Evolutionary conservation across 2,888 invertebrate species (phyloP).

Genomic region (Allolobophora icterica): DNA sequence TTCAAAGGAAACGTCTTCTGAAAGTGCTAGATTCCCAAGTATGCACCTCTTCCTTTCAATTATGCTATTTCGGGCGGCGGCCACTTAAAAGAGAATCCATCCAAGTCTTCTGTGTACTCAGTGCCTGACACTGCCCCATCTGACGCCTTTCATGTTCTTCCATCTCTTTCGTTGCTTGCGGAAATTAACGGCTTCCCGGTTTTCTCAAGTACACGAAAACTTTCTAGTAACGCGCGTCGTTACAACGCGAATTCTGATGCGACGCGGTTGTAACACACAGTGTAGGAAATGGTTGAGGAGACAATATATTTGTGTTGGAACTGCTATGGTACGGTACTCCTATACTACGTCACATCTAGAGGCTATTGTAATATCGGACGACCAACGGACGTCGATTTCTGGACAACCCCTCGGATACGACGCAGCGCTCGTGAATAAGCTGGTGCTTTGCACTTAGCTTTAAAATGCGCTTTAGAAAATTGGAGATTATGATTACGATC

Average conservation of each 20-base stretch:
- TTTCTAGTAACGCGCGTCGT: background rate
- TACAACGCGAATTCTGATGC: background rate
- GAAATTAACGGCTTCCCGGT: background rate
- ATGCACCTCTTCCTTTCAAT: background rate
- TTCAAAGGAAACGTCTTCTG: background rate
- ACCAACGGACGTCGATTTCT: too few relatives aligned
- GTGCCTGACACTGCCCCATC: background rate
- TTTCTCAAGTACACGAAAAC: background rate
- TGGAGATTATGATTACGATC: too few relatives aligned
- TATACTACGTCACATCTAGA: too few relatives aligned
- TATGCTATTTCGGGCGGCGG: background rate
- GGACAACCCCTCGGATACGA: too few relatives aligned
- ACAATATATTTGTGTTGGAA: too few relatives aligned
- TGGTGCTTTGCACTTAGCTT: too few relatives aligned
- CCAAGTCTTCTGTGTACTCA: background rate
- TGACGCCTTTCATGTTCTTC: background rate
- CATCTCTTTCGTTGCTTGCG: background rate
- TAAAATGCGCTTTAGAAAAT: too few relatives aligned
- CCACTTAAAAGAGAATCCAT: background rate
- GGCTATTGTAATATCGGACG: too few relatives aligned
- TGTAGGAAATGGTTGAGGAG: too few relatives aligned
- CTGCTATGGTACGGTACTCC: too few relatives aligned
- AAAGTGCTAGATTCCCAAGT: background rate
- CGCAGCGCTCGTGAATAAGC: too few relatives aligned
- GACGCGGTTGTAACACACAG: background rate